These are phyloP conservation scores for Pseudanteris insignis DNA, from an alignment of 2,888 invertebrate genomes.

Conservation along the genomic window DNA sequence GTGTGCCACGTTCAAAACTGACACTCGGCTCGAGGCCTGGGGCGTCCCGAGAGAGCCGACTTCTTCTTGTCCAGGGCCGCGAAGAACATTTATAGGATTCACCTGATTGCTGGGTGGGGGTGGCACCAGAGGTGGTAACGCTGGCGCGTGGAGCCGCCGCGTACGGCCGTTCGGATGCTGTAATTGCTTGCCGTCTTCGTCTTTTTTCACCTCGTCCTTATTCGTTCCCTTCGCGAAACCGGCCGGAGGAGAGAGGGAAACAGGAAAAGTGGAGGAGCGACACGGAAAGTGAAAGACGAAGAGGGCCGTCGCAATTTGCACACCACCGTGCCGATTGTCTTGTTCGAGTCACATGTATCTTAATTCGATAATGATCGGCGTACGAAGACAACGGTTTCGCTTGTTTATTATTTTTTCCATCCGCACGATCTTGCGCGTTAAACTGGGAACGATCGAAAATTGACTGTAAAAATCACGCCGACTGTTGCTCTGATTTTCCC, in stretches of 20 bases:
- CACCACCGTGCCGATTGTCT: conserved; percentile 6
- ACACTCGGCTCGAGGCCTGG: conserved; percentile 59
- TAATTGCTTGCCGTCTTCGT: conserved; percentile 49
- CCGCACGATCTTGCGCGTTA: no score
- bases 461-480: neutral
- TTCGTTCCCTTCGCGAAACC: conserved; percentile 27
- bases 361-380: conserved; percentile 5
- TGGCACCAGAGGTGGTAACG: conserved; percentile 45
- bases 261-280: conserved; percentile 38
- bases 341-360: neutral
- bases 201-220: conserved; percentile 17
- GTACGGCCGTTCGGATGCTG: conserved; percentile 58
- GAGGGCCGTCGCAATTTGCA: conserved; percentile 20
- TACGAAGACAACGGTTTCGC: no score
- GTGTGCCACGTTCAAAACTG: conserved; percentile 53
- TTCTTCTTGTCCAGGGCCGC: conserved; percentile 54
- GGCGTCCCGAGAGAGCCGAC: conserved; percentile 56
- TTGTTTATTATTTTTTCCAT: no score
- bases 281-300: conserved; percentile 46
- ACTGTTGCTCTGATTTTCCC: neutral
- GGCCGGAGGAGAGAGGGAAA: conserved; percentile 34
- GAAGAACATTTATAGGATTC: conserved; percentile 66
- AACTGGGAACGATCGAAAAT: neutral
- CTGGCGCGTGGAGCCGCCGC: conserved; percentile 59
- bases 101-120: conserved; percentile 53